phyloP scores from a whole-genome alignment of 2,888 invertebrate species.

The Deroplatys truncata region DNA sequence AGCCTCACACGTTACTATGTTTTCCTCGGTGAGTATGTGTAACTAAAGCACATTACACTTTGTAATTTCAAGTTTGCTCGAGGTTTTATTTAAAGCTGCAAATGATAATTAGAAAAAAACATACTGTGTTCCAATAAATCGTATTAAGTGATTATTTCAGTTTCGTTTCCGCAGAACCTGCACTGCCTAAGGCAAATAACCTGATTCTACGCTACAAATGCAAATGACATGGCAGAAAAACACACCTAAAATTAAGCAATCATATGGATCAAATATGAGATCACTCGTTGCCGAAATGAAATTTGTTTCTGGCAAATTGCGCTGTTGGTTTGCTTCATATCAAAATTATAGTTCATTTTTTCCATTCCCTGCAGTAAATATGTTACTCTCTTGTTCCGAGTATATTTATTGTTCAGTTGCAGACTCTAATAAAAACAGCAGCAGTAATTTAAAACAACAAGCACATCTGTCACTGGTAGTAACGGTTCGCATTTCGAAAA shows the following conservation, averaged over 20 bases:
- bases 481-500: background rate
- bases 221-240: background rate
- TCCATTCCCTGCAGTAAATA: background rate
- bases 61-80: no score
- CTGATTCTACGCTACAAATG: background rate
- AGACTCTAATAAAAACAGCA: background rate
- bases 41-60: no score
- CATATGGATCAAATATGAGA: background rate
- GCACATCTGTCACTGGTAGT: background rate
- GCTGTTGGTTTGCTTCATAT: background rate
- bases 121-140: no score
- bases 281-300: background rate
- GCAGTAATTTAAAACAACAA: background rate
- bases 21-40: no score
- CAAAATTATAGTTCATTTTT: background rate
- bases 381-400: background rate
- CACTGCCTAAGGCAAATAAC: background rate
- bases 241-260: background rate
- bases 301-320: background rate
- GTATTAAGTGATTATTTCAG: background rate
- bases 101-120: no score
- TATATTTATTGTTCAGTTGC: background rate
- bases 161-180: background rate
- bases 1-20: no score
- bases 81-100: no score